Evolutionary conservation across 2,797 vertebrate species (phyloP).

Genomic region (Sebastes vulpes): DNA sequence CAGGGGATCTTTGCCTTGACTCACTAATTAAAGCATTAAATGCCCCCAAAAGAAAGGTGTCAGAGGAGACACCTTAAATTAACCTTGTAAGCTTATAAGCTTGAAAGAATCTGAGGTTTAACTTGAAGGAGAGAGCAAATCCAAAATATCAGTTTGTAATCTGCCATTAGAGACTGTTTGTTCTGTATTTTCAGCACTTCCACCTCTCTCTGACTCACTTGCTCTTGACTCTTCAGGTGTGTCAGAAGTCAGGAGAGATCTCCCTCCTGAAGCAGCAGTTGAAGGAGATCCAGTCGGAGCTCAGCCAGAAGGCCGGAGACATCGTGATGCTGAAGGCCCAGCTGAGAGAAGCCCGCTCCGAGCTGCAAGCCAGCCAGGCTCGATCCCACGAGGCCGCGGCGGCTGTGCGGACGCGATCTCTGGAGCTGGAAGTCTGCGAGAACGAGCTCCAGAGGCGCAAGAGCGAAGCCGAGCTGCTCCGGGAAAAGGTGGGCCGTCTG

Average conservation of each 20-base stretch:
- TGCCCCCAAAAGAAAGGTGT: neutral
- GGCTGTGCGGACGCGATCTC: slow-evolving; percentile 88
- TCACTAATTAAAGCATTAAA: slow-evolving; percentile 7
- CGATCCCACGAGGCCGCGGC: slow-evolving; percentile 90
- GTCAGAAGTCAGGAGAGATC: slow-evolving; percentile 98
- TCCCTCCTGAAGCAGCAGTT: slow-evolving; percentile 97
- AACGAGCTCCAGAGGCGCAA: slow-evolving; percentile 96
- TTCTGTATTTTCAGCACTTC: neutral
- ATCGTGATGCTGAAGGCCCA: slow-evolving; percentile 93
- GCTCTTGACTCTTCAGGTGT: slow-evolving; percentile 85
- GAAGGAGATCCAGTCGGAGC: slow-evolving; percentile 94
- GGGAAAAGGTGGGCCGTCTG: slow-evolving; percentile 91
- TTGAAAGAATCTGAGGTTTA: neutral
- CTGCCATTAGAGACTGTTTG: neutral
- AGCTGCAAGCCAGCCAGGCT: slow-evolving; percentile 91
- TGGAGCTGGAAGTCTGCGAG: slow-evolving; percentile 96
- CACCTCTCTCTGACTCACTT: neutral
- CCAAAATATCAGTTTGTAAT: neutral
- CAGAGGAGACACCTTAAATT: neutral
- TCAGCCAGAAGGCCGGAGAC: slow-evolving; percentile 92
- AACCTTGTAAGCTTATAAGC: neutral
- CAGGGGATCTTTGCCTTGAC: neutral
- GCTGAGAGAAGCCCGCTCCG: slow-evolving; percentile 91
- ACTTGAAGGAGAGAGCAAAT: neutral
- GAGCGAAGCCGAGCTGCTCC: slow-evolving; percentile 94